phyloP scores from a whole-genome alignment of 2,888 invertebrate genomes.

The Euspilapteryx auroguttella region DNA sequence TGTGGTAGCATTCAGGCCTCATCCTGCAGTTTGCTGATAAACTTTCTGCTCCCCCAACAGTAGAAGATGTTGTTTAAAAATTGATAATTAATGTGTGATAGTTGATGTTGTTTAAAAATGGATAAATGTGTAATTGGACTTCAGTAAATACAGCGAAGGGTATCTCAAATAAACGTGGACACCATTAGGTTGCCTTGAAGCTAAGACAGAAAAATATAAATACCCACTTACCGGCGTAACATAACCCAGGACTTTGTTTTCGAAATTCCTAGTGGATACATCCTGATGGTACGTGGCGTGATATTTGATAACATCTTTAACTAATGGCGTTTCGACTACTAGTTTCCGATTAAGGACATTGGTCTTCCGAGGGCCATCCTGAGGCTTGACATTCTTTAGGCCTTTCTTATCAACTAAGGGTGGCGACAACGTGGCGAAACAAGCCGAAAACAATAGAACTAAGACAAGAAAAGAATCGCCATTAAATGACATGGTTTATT shows the following conservation, averaged over 20 bases:
- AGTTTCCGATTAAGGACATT: conserved; percentile 73
- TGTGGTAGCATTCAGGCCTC: too few species aligned
- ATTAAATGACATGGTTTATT: too few species aligned
- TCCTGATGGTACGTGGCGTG: conserved; percentile 75
- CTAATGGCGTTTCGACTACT: conserved; percentile 66
- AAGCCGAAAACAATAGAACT: conserved; percentile 26
- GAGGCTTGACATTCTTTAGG: conserved; percentile 43
- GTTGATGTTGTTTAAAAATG: too few species aligned
- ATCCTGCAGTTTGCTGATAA: too few species aligned
- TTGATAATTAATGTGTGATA: too few species aligned
- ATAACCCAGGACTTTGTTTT: conserved; percentile 81
- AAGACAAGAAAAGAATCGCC: conserved; percentile 26
- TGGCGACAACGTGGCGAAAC: conserved; percentile 45
- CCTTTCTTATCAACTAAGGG: conserved; percentile 40
- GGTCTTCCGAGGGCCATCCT: conserved; percentile 61
- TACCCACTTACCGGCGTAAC: conserved; percentile 78
- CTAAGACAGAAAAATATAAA: too few species aligned
- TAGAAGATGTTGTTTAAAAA: too few species aligned
- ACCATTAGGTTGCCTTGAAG: too few species aligned
- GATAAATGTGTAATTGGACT: too few species aligned
- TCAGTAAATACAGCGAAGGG: too few species aligned
- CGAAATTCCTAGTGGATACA: conserved; percentile 65
- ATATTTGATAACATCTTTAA: conserved; percentile 76
- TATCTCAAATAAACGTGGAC: too few species aligned
- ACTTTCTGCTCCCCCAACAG: too few species aligned